Base-by-base conservation (phyloP, 1,140 invertebrate genomes). In the Brachionus asplanchnoidis region DNA sequence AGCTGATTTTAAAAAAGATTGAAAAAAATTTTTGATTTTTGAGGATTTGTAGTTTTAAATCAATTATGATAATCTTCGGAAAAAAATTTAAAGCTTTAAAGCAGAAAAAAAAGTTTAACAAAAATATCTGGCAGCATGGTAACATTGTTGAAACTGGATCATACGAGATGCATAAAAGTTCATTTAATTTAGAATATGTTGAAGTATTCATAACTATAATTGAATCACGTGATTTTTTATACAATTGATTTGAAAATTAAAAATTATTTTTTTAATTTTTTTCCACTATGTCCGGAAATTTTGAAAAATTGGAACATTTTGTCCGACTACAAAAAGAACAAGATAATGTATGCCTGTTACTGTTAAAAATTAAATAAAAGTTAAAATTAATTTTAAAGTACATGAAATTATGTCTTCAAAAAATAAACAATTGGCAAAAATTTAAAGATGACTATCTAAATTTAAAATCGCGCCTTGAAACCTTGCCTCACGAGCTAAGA, bases 361-460 rank as follows among this genome's bases (percentile, higher is more conserved):
- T 44, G 1, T 9, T n/a, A 20, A 75, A 20, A 11, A 17, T 20
- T 50, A 20, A 46, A 46, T 50, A 42, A 17, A 73, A 50, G 23
- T 28, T 50, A 20, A 77, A 50, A 2, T 11, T 50, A 20, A 44
- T 26, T 50, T 77, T 77, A 46, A 77, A 77, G 73, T 80, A 80
- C 9, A 23, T 80, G 26, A 5, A 60, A 60, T n/a, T 40, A 40
- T 42, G 50, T 60, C 77, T 86, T 77, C 85, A 86, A 17, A 83
- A 86, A 85, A 85, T 88, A 9, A 5, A 73, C 0, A 86, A 86
- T 86, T 87, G 87, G 88, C 87, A 88, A 65, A 88, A 88, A 84
- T 90, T 88, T 80, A 88, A 87, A 80, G 80, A 85, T 77, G 90
- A 91, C 85, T 91, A 90, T 85, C 85, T 86, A 40, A 86, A 85